Conservation (phyloP, 2,797 vertebrate species). For the Pangasius mekongensis region DNA sequence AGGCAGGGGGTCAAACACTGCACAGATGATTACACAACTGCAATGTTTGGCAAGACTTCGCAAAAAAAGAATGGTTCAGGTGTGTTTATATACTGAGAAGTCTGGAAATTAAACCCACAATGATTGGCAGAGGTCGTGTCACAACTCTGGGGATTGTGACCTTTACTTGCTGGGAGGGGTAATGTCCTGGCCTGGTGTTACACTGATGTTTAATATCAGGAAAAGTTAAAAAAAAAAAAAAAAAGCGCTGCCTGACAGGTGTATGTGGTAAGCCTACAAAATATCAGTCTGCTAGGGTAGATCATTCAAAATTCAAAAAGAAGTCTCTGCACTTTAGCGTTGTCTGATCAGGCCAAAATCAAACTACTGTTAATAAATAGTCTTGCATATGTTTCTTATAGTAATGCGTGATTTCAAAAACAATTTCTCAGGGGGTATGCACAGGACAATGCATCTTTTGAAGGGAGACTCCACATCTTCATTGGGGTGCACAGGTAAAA, state of each 20-base stretch:
- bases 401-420: background rate
- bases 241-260: background rate
- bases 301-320: background rate
- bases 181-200: background rate
- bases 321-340: background rate
- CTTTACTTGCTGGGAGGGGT: background rate
- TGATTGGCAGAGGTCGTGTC: background rate
- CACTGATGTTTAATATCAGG: conserved; percentile 3
- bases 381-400: background rate
- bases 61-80: background rate
- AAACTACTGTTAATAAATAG: background rate
- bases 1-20: background rate
- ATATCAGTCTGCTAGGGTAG: background rate
- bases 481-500: background rate
- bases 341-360: background rate
- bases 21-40: background rate
- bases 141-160: background rate
- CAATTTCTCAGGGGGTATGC: background rate
- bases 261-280: background rate
- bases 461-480: background rate
- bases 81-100: background rate
- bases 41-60: background rate
- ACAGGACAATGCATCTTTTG: background rate
- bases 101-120: conserved; percentile 13
- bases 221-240: background rate